These are phyloP conservation scores for Aplysina aerophoba DNA, from an alignment of 37 sponge, comb jelly and placozoan species.

Conservation along the genomic window DNA sequence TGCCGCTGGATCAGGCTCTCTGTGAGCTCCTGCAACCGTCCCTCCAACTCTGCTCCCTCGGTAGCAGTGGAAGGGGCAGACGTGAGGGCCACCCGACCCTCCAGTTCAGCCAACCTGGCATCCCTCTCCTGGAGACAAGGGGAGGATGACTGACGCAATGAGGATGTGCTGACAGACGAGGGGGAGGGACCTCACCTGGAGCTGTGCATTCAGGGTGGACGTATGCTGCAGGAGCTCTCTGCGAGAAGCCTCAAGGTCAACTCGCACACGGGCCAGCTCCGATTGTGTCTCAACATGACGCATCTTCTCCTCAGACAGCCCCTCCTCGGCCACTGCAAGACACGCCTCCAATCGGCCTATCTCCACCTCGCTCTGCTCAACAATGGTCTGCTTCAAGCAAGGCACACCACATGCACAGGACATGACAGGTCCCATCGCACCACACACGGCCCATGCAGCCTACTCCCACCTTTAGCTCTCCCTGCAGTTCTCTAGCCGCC, in stretches of 20 bases:
- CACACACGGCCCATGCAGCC: background rate
- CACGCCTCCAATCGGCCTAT: constrained; percentile 16
- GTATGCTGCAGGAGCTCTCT: constrained; percentile 13
- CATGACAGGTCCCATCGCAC: too few relatives aligned
- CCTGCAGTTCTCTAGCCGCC: background rate
- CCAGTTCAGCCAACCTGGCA: background rate
- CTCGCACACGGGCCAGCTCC: background rate
- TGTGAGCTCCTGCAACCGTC: constrained; percentile 71
- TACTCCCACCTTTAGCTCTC: background rate
- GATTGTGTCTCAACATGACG: background rate
- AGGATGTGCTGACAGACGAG: too few relatives aligned
- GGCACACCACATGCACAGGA: background rate
- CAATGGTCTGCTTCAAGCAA: too few relatives aligned
- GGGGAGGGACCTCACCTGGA: background rate
- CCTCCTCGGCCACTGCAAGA: constrained; percentile 10
- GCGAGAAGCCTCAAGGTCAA: background rate
- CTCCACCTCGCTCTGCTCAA: constrained; percentile 6
- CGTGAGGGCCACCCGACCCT: background rate
- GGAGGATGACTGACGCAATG: background rate
- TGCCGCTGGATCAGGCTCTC: constrained; percentile 87
- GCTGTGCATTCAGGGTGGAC: background rate
- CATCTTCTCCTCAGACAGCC: background rate
- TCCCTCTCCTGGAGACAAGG: background rate
- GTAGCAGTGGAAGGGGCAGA: background rate
- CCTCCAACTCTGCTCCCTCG: constrained; percentile 57